These are phyloP conservation scores for Psammodynastes pulverulentus DNA, from an alignment of 2,113 vertebrate species.

Conservation along the genomic window DNA sequence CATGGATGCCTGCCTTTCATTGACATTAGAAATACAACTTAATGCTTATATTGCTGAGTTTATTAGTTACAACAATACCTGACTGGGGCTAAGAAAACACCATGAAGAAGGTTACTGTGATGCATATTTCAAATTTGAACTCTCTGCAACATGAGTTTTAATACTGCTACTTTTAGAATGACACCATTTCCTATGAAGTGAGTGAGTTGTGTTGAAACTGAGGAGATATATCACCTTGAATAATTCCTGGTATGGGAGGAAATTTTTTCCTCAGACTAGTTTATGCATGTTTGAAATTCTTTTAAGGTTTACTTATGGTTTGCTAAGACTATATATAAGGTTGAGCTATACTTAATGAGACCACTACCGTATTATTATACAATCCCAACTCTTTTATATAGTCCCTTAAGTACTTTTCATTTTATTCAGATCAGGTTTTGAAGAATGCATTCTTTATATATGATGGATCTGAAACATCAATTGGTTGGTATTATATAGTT, in stretches of 20 bases:
- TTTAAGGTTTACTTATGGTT: constrained; percentile 10
- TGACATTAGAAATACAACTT: neutral
- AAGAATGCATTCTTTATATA: constrained; percentile 32
- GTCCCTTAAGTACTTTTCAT: constrained; percentile 33
- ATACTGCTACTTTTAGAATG: neutral
- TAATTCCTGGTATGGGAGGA: neutral
- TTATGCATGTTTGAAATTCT: neutral
- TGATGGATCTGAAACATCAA: constrained; percentile 16
- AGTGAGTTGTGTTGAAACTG: constrained; percentile 1
- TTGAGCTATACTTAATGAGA: neutral
- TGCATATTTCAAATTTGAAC: constrained; percentile 9
- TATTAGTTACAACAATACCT: neutral
- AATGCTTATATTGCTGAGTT: neutral
- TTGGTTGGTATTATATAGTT: constrained; percentile 50
- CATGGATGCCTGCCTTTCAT: neutral
- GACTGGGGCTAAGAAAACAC: neutral
- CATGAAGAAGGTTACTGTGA: neutral
- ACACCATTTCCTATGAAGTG: neutral
- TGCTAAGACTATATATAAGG: neutral
- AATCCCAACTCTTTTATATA: constrained; percentile 28
- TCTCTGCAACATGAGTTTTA: neutral
- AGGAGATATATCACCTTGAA: neutral
- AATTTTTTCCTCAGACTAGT: neutral
- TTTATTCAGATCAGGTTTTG: constrained; percentile 33
- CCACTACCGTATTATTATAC: neutral